Evolutionary conservation across 1,140 invertebrate species (phyloP).

Genomic region (Philaenus spumarius): DNA sequence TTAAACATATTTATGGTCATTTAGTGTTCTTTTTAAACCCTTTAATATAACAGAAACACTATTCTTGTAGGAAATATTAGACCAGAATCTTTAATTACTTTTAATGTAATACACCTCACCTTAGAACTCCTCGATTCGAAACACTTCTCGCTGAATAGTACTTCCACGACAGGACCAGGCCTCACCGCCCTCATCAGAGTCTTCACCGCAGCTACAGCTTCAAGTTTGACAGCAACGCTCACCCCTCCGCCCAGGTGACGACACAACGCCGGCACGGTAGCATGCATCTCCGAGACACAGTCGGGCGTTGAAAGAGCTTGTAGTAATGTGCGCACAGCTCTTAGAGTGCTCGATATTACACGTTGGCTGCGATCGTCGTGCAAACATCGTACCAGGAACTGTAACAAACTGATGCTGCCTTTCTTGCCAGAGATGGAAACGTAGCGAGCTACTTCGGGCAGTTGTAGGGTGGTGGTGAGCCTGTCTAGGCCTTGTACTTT

Average conservation of each 20-base stretch:
- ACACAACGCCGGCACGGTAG: constrained; percentile 23
- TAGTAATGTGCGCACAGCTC: constrained; percentile 6
- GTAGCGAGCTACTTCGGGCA: constrained; percentile 10
- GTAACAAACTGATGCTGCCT: constrained; percentile 10
- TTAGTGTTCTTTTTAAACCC: too few relatives aligned
- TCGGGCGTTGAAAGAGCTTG: background rate
- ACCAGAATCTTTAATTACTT: too few relatives aligned
- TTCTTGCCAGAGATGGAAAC: constrained; percentile 2
- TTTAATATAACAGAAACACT: too few relatives aligned
- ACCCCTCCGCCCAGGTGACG: constrained; percentile 20
- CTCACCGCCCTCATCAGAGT: constrained; percentile 25
- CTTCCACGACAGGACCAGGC: constrained; percentile 22
- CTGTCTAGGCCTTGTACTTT: constrained; percentile 21
- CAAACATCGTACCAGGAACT: constrained; percentile 15
- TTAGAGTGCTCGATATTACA: constrained; percentile 18
- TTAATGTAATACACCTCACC: too few relatives aligned
- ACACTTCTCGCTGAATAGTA: constrained; percentile 26
- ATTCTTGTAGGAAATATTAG: too few relatives aligned
- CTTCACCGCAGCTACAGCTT: constrained; percentile 26
- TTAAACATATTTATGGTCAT: too few relatives aligned
- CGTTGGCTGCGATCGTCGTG: constrained; percentile 20
- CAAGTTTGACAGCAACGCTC: constrained; percentile 21
- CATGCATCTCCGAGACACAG: constrained; percentile 13
- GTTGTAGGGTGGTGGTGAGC: constrained; percentile 9
- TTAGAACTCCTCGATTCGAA: constrained; percentile 28